These are phyloP conservation scores for Ammospiza nelsoni DNA, from an alignment of 2,113 vertebrate species.

Conservation along the genomic window DNA sequence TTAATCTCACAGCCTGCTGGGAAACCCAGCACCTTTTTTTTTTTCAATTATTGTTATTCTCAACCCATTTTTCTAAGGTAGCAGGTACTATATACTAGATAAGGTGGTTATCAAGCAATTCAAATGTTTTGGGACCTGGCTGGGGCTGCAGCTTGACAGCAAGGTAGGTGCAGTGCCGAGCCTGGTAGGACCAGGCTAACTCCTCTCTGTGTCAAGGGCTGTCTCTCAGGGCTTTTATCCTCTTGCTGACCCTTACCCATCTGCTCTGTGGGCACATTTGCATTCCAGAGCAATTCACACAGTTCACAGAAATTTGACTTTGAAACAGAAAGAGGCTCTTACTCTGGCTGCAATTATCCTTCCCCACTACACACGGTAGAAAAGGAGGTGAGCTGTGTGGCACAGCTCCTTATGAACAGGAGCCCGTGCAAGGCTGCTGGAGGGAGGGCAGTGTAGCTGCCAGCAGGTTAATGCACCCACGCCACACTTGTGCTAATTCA, in stretches of 20 bases:
- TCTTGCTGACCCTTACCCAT: not conserved
- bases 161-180: not conserved
- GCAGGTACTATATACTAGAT: not conserved
- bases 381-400: not conserved
- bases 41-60: not conserved
- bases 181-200: not conserved
- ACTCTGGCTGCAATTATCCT: not conserved
- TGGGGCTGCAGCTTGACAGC: not conserved
- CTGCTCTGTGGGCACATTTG: not conserved
- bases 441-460: not conserved
- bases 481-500: not conserved
- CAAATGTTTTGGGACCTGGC: not conserved
- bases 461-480: not conserved
- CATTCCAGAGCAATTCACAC: not conserved
- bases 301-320: not conserved
- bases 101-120: not conserved
- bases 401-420: not conserved
- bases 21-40: not conserved
- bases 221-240: not conserved
- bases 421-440: not conserved
- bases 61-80: not conserved
- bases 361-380: not conserved
- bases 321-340: not conserved
- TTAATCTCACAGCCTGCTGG: not conserved
- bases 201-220: not conserved